Percentiles rank a stretch among this genome's conserved stretches.
Conservation (phyloP, 2,113 vertebrate genomes). For the Meles meles region DNA sequence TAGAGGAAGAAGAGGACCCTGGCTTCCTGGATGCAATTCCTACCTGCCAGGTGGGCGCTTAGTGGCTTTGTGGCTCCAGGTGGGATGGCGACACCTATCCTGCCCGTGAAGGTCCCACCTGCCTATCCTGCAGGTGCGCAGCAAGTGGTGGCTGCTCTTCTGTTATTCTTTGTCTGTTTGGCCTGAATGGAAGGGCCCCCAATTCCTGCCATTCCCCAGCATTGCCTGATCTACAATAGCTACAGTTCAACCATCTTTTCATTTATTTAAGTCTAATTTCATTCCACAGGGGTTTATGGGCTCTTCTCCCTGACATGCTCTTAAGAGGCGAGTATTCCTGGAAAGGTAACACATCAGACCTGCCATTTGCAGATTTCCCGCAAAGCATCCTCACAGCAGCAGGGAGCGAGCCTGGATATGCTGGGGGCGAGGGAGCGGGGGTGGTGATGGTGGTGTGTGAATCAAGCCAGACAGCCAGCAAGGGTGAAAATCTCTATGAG, state of each 20-base stretch:
- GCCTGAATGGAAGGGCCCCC: background rate
- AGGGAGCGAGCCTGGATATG: fast-evolving
- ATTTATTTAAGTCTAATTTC: background rate
- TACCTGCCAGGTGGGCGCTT: background rate
- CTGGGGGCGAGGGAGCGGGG: fast-evolving
- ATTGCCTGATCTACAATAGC: background rate
- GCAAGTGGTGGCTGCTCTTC: background rate
- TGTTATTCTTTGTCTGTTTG: background rate
- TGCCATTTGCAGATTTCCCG: background rate
- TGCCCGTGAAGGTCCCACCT: too few species aligned
- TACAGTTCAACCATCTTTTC: background rate
- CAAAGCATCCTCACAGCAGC: background rate
- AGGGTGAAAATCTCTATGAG: background rate
- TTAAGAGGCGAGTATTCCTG: background rate
- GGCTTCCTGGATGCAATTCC: too few species aligned
- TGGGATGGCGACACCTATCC: fast-evolving
- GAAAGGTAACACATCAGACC: background rate
- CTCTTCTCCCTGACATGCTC: too few species aligned
- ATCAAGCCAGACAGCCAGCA: fast-evolving
- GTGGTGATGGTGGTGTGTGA: too few species aligned
- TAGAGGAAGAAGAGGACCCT: background rate
- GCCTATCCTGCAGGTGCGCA: background rate
- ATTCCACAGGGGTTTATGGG: background rate
- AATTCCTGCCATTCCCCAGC: background rate
- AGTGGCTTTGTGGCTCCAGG: background rate